Evolutionary conservation across 1,140 invertebrate genomes (phyloP).

Genomic region (Drosophila equinoxialis): DNA sequence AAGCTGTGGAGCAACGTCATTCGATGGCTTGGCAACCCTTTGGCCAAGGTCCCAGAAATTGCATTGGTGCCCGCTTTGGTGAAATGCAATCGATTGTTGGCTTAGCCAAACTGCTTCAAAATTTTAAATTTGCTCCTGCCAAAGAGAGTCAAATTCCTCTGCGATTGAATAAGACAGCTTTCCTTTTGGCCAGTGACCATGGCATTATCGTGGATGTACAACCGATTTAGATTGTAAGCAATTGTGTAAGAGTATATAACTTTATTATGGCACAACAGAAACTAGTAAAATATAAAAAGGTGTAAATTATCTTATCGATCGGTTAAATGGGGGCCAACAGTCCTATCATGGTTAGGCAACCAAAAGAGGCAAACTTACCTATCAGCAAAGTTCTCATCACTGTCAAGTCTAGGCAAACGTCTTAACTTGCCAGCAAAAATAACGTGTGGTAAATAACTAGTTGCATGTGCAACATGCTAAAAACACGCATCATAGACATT

Average conservation of each 20-base stretch:
- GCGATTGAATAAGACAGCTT: constrained; percentile 79
- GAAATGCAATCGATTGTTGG: constrained; percentile 62
- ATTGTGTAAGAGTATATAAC: background rate
- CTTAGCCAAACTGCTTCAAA: constrained; percentile 46
- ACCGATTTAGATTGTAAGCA: background rate
- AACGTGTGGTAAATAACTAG: constrained; percentile 33
- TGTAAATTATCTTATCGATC: background rate
- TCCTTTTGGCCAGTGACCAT: constrained; percentile 78
- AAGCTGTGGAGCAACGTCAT: constrained; percentile 83
- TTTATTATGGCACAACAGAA: background rate
- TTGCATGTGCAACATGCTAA: constrained; percentile 51
- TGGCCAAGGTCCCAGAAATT: constrained; percentile 87
- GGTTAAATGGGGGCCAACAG: background rate
- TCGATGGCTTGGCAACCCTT: constrained; percentile 87
- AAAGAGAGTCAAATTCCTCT: constrained; percentile 79
- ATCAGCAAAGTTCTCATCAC: constrained; percentile 78
- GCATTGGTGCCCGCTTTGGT: constrained; percentile 84
- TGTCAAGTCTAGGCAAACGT: constrained; percentile 62
- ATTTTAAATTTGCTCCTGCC: constrained; percentile 78
- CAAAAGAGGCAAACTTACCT: constrained; percentile 32
- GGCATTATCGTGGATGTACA: constrained; percentile 66
- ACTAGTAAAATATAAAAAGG: background rate
- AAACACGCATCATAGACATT: background rate
- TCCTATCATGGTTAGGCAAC: constrained; percentile 30
- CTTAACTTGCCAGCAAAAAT: constrained; percentile 56